Conservation (phyloP, 2,113 vertebrate genomes). For the Xiphophorus couchianus region DNA sequence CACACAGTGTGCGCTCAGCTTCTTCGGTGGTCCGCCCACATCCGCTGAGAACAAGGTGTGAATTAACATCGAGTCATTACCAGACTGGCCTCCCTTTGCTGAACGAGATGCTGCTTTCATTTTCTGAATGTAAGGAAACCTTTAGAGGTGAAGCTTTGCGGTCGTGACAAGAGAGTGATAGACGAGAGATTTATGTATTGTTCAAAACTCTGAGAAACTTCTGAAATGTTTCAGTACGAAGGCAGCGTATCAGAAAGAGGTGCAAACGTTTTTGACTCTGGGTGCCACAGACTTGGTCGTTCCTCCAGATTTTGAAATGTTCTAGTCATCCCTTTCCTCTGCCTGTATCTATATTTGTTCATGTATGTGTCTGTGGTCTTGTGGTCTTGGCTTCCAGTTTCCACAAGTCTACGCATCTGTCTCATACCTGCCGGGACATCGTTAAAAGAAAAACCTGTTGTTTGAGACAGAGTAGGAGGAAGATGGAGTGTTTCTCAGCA, state of each 20-base stretch:
- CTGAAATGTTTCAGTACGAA: not conserved
- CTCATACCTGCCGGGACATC: not conserved
- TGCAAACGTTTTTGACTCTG: too few species aligned
- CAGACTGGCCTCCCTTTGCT: constrained; percentile 12
- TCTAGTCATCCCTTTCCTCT: not conserved
- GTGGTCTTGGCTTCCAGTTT: not conserved
- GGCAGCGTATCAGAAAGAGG: not conserved
- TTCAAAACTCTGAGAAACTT: not conserved
- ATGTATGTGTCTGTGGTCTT: not conserved
- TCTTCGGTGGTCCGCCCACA: constrained; percentile 29
- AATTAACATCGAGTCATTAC: constrained; percentile 33
- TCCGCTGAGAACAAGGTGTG: constrained; percentile 23
- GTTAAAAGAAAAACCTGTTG: not conserved
- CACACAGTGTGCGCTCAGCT: not conserved
- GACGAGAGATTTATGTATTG: not conserved
- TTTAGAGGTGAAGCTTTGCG: not conserved
- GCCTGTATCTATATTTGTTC: not conserved
- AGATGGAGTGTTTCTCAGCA: not conserved
- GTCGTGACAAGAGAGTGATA: not conserved
- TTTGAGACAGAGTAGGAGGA: not conserved
- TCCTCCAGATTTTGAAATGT: not conserved
- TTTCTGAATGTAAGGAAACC: constrained; percentile 4
- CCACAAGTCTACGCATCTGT: not conserved
- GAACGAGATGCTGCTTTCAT: constrained; percentile 34
- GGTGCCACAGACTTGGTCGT: not conserved